Evolutionary conservation across 1,140 invertebrate species (phyloP), one percentile per base, ranked within the genome.

Genomic region (Bombus huntii): DNA sequence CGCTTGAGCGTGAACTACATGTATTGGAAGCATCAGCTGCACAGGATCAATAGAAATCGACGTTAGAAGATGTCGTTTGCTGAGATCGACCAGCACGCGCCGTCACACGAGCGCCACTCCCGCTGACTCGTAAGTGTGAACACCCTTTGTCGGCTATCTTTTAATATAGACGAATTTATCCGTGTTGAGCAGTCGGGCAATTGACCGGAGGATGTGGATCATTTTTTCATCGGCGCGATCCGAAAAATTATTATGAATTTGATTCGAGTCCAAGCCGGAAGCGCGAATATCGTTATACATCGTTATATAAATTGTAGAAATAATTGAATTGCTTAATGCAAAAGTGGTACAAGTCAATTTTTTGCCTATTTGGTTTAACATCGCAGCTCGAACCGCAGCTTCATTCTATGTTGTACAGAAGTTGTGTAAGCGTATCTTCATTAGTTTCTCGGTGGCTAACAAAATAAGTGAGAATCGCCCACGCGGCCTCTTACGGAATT

Each of bases 181-280:
- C 44, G 44, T 22, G 62, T 18, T n/a, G n/a, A 68, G 25, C 34
- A 73, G 37, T 31, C 25, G 37, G 22, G 62, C 83, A 82, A 89
- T 86, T 83, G 78, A 18, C 59, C 68, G 75, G 77, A 78, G 88
- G 88, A 89, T 89, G 44, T 83, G 72, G 47, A 76, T 75, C 78
- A 89, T 89, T 66, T 74, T 89, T 79, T 79, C 83, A 83, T 88
- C 80, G 47, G 5, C 65, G n/a, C 22, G 18, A 34, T 66, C 37
- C 10, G 34, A 84, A 88, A 80, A 79, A 57, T 62, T 71, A 39
- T 31, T 3, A 28, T 5, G 8, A 10, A 34, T 59, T 74, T 25
- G 9, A 6, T 22, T n/a, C 9, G 9, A 76, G 47, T 25, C 12
- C 31, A 9, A 12, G 5, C 42, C 72, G 81, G 81, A 77, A 25